Percentiles rank a stretch among this genome's conserved stretches.
These are phyloP conservation scores for Allophyes oxyacanthae DNA, from an alignment of 2,888 invertebrate species.

Conservation along the genomic window DNA sequence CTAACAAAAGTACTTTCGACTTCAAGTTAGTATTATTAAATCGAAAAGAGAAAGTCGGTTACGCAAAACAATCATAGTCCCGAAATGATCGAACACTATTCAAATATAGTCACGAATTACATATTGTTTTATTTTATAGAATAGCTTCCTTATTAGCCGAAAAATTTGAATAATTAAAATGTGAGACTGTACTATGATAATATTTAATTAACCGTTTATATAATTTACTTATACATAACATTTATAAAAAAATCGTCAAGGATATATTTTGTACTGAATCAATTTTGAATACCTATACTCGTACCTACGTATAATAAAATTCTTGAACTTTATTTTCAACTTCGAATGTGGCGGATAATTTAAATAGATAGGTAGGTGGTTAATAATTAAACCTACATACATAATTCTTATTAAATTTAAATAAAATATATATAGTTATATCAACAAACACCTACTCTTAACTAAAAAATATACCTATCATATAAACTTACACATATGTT, in stretches of 20 bases:
- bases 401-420: too few relatives aligned
- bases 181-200: constrained; percentile 4
- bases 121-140: constrained; percentile 31
- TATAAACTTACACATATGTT: too few relatives aligned
- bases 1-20: constrained; percentile 36
- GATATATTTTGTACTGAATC: too few relatives aligned
- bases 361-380: too few relatives aligned
- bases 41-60: constrained; percentile 58
- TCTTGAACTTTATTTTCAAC: too few relatives aligned
- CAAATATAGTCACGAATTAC: constrained; percentile 48
- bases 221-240: constrained; percentile 9
- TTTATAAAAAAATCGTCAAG: neutral
- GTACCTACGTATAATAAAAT: too few relatives aligned
- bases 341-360: too few relatives aligned
- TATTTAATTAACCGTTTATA: constrained; percentile 21
- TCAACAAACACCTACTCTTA: too few relatives aligned
- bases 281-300: too few relatives aligned
- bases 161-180: constrained; percentile 18
- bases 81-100: constrained; percentile 39
- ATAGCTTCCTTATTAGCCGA: constrained; percentile 32
- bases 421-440: too few relatives aligned
- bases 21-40: constrained; percentile 42
- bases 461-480: too few relatives aligned
- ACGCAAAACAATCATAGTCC: constrained; percentile 52
- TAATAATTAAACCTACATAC: too few relatives aligned